Evolutionary conservation across 2,797 vertebrate species (phyloP).

Genomic region (Sebastes goodei): DNA sequence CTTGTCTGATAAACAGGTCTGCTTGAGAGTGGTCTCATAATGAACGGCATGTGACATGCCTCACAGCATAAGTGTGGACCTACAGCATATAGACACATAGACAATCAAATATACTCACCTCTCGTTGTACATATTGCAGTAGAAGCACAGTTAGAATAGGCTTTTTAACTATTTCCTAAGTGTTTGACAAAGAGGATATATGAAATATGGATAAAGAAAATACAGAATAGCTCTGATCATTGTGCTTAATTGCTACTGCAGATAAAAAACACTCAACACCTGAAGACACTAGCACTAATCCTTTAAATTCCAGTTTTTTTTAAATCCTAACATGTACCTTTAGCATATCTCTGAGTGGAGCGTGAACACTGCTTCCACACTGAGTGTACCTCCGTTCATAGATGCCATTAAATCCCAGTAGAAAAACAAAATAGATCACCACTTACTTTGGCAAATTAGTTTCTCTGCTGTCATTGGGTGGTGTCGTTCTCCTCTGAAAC

Average conservation of each 20-base stretch:
- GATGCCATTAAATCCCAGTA: not conserved
- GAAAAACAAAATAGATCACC: not conserved
- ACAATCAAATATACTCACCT: not conserved
- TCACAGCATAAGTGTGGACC: conserved; percentile 6
- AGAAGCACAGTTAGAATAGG: not conserved
- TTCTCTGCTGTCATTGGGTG: not conserved
- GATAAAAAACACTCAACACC: not conserved
- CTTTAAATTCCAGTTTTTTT: too few species aligned
- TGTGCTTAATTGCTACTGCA: not conserved
- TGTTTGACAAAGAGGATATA: not conserved
- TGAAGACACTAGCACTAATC: not conserved
- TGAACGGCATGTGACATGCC: conserved; percentile 47
- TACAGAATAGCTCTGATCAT: not conserved
- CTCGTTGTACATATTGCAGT: not conserved
- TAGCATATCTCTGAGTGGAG: not conserved
- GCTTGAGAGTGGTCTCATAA: not conserved
- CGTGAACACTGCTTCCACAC: not conserved
- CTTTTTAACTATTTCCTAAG: not conserved
- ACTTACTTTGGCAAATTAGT: not conserved
- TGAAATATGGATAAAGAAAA: not conserved
- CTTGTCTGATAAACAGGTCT: conserved; percentile 38
- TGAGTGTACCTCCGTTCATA: not conserved
- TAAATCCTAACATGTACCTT: not conserved
- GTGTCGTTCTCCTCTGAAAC: not conserved
- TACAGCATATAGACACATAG: not conserved